A percentile compares a stretch with the other conserved stretches of the same genome.
phyloP scores from a whole-genome alignment of 2,797 vertebrate genomes.

The Meriones psammophilus region DNA sequence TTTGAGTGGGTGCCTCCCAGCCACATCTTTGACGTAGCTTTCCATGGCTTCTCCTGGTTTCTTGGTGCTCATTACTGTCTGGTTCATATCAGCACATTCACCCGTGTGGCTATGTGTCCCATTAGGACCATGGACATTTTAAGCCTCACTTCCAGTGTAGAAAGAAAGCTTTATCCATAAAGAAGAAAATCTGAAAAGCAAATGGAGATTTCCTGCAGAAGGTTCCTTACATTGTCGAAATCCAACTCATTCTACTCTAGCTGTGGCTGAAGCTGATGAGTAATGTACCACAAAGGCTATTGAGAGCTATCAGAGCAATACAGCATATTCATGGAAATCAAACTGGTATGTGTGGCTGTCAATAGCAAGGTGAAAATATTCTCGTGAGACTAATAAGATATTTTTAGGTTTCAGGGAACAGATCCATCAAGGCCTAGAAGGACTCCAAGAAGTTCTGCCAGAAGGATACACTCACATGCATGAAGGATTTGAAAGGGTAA shows the following conservation, averaged over 20 bases:
- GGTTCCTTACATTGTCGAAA: background rate
- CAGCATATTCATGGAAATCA: background rate
- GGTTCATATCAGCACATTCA: background rate
- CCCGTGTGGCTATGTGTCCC: background rate
- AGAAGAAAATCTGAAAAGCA: background rate
- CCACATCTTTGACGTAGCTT: background rate
- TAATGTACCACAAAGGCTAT: background rate
- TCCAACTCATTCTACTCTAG: background rate
- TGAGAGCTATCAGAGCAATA: background rate
- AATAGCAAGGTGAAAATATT: background rate
- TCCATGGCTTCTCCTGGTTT: background rate
- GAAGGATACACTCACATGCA: too few species aligned
- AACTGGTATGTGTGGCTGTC: background rate
- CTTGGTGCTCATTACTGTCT: background rate
- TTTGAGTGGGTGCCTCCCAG: background rate
- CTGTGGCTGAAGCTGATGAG: background rate
- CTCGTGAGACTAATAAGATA: slow-evolving; percentile 51
- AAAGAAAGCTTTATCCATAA: background rate
- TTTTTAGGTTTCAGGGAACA: too few species aligned
- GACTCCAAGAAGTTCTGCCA: too few species aligned
- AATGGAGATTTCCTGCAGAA: background rate
- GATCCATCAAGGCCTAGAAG: too few species aligned
- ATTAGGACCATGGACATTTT: background rate
- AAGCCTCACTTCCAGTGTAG: slow-evolving; percentile 28
- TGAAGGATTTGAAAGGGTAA: too few species aligned